Percentiles rank a stretch among this genome's conserved stretches.
Evolutionary conservation across 2,113 vertebrate genomes (phyloP).

Genomic region (Stercorarius parasiticus): DNA sequence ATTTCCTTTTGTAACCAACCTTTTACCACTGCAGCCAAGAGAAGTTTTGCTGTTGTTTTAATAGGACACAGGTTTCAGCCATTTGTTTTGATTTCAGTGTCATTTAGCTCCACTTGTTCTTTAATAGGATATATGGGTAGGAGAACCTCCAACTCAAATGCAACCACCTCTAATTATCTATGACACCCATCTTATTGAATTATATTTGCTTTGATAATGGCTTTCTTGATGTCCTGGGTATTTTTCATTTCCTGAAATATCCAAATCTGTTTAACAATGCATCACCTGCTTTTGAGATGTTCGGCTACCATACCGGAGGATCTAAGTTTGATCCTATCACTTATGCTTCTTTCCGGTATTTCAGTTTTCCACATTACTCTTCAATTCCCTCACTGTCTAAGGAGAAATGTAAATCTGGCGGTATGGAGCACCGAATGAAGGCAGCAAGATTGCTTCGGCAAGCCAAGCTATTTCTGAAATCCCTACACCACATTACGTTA

Average conservation of each 20-base stretch:
- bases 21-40: background rate
- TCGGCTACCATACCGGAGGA: background rate
- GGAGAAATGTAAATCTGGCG: background rate
- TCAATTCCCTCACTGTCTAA: background rate
- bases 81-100: background rate
- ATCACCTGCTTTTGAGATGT: background rate
- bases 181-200: background rate
- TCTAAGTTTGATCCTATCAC: background rate
- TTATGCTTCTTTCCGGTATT: background rate
- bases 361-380: background rate
- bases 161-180: background rate
- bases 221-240: background rate
- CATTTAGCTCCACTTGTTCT: background rate
- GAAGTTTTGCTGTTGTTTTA: background rate
- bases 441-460: background rate
- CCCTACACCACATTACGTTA: background rate
- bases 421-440: background rate
- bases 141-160: background rate
- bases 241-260: background rate
- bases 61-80: background rate
- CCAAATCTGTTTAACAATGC: background rate
- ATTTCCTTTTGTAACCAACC: background rate
- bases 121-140: background rate
- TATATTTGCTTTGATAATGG: background rate
- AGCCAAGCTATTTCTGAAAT: conserved; percentile 1